Evolutionary conservation across 2,888 invertebrate genomes (phyloP).

Genomic region (Ectemnius lituratus): DNA sequence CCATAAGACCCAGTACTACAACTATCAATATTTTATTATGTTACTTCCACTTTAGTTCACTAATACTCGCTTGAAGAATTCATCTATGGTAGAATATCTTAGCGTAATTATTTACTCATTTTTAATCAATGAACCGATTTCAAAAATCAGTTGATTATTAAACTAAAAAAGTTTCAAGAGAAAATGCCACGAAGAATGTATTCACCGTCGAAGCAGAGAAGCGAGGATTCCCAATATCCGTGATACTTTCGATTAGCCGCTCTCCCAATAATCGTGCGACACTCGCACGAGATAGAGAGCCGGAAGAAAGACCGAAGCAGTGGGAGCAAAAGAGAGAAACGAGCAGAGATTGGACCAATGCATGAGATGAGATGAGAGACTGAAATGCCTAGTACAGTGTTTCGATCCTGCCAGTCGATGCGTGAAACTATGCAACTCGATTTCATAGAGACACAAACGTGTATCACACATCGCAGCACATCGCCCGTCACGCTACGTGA

Average conservation of each 20-base stretch:
- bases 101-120: too few relatives aligned
- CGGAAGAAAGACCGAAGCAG: not conserved
- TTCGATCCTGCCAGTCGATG: conserved; percentile 19
- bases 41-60: too few relatives aligned
- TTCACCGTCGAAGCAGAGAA: too few relatives aligned
- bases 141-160: too few relatives aligned
- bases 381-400: not conserved
- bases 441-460: conserved; percentile 14
- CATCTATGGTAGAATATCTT: too few relatives aligned
- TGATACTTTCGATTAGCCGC: conserved; percentile 13
- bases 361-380: not conserved
- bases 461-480: not conserved
- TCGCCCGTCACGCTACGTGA: not conserved
- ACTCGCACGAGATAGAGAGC: conserved; percentile 1
- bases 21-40: too few relatives aligned
- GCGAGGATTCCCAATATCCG: not conserved
- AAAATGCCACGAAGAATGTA: too few relatives aligned
- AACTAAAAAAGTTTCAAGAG: too few relatives aligned
- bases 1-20: too few relatives aligned
- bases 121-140: too few relatives aligned
- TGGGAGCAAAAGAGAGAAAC: not conserved
- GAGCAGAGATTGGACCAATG: too few relatives aligned
- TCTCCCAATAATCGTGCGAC: not conserved
- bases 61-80: too few relatives aligned
- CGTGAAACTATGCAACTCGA: conserved; percentile 19